phyloP scores from a whole-genome alignment of 2,888 invertebrate species.

The Argyresthia albistria region DNA sequence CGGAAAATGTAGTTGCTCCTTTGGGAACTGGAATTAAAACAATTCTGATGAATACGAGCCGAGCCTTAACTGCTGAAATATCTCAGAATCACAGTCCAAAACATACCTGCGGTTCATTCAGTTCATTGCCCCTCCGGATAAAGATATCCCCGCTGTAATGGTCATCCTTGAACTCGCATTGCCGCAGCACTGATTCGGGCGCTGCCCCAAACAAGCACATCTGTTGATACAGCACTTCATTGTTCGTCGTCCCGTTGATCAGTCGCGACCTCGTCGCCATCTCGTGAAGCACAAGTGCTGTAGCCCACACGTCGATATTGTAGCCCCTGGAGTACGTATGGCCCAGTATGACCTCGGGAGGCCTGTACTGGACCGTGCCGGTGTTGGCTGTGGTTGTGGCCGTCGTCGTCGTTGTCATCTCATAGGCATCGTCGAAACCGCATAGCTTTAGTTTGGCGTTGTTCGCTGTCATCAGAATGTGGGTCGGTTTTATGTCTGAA shows the following conservation, averaged over 20 bases:
- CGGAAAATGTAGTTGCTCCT: neutral
- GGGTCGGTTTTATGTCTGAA: conserved; percentile 45
- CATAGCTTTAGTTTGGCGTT: conserved; percentile 31
- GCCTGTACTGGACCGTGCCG: conserved; percentile 30
- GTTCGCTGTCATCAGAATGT: conserved; percentile 32
- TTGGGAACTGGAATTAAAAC: neutral
- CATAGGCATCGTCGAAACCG: conserved; percentile 37
- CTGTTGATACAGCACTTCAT: conserved; percentile 34
- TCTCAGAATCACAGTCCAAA: too few relatives aligned
- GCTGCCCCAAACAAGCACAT: conserved; percentile 27
- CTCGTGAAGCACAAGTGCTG: conserved; percentile 37
- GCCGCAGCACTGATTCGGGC: conserved; percentile 25
- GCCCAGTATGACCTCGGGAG: conserved; percentile 47
- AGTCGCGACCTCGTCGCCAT: conserved; percentile 31
- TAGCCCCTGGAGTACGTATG: conserved; percentile 18
- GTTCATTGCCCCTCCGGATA: neutral
- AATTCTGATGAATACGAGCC: too few relatives aligned
- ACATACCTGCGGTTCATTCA: too few relatives aligned
- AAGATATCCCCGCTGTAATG: conserved; percentile 12
- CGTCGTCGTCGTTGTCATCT: conserved; percentile 5
- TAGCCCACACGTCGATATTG: conserved; percentile 43
- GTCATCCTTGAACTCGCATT: conserved; percentile 13
- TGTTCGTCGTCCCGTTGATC: conserved; percentile 26
- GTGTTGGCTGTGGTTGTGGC: conserved; percentile 15
- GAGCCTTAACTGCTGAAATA: too few relatives aligned